Percentiles rank a stretch among this genome's conserved stretches.
Evolutionary conservation across 2,888 invertebrate genomes (phyloP).

Genomic region (Latrodectus hesperus): DNA sequence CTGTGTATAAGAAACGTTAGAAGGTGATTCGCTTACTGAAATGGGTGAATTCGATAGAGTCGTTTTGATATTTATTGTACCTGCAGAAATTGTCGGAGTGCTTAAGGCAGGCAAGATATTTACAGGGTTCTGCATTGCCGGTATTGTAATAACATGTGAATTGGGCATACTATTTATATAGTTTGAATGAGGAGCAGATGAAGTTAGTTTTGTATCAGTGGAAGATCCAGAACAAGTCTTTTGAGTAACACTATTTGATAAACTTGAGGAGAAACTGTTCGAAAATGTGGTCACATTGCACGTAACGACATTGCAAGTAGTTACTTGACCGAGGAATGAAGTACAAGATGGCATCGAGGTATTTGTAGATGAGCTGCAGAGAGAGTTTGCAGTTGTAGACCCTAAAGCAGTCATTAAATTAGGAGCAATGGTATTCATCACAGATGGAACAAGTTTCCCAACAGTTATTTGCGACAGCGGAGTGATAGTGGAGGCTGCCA

Average conservation of each 20-base stretch:
- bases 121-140: not conserved
- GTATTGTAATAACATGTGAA: slow-evolving; percentile 10
- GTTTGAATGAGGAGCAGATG: not conserved
- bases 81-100: not conserved
- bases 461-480: slow-evolving; percentile 30
- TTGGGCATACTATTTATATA: not conserved
- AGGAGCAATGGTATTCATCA: slow-evolving; percentile 38
- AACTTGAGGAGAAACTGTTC: slow-evolving; percentile 3
- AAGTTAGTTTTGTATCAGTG: not conserved
- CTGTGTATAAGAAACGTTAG: no score
- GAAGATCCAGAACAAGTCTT: slow-evolving; percentile 15
- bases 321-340: not conserved
- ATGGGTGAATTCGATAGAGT: not conserved
- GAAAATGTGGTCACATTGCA: slow-evolving; percentile 14
- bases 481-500: slow-evolving; percentile 7
- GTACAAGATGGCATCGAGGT: not conserved
- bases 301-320: slow-evolving; percentile 7
- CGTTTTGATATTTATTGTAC: not conserved
- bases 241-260: not conserved
- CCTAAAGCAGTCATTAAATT: slow-evolving; percentile 43
- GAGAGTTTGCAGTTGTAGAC: slow-evolving; percentile 33
- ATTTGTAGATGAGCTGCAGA: slow-evolving; percentile 7
- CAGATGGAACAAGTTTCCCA: slow-evolving; percentile 38
- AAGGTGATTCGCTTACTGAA: no score
- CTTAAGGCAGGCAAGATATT: not conserved